Conservation (phyloP, 2,888 invertebrate genomes). For the Andrena camellia region DNA sequence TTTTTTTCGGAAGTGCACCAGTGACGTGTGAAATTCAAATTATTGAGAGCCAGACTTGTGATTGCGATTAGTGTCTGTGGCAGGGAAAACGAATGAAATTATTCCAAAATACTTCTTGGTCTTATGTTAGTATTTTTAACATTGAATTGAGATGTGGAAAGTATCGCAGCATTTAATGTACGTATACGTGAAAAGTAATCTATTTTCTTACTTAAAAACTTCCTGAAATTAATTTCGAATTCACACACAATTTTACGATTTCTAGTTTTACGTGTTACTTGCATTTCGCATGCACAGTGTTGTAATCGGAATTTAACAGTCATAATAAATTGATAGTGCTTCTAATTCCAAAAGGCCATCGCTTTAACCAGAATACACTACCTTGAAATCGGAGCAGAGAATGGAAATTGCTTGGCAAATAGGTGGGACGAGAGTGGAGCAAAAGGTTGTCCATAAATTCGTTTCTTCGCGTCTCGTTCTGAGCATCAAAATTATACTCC, state of each 20-base stretch:
- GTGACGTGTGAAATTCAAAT: background rate
- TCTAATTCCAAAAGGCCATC: background rate
- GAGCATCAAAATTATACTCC: slow-evolving; percentile 32
- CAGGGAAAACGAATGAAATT: too few species aligned
- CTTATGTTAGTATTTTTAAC: too few species aligned
- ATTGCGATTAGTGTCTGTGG: too few species aligned
- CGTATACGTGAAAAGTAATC: too few species aligned
- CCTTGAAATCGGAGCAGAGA: slow-evolving; percentile 4
- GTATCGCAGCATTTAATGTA: too few species aligned
- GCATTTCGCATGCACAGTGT: background rate
- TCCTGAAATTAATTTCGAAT: background rate
- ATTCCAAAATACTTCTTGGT: too few species aligned
- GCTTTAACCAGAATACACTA: background rate
- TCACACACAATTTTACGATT: background rate
- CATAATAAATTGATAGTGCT: slow-evolving; percentile 11
- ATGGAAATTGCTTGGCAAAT: slow-evolving; percentile 36
- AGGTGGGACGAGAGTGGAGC: slow-evolving; percentile 19
- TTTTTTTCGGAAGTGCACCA: background rate
- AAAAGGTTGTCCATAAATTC: slow-evolving; percentile 37
- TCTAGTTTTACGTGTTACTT: background rate
- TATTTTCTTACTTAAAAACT: too few species aligned
- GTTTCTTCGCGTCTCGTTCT: slow-evolving; percentile 18
- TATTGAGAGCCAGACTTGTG: too few species aligned
- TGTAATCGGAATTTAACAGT: slow-evolving; percentile 7
- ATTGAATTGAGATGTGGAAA: too few species aligned